Conservation (phyloP, 2,888 invertebrate species). For the Drymonia ruficornis region DNA sequence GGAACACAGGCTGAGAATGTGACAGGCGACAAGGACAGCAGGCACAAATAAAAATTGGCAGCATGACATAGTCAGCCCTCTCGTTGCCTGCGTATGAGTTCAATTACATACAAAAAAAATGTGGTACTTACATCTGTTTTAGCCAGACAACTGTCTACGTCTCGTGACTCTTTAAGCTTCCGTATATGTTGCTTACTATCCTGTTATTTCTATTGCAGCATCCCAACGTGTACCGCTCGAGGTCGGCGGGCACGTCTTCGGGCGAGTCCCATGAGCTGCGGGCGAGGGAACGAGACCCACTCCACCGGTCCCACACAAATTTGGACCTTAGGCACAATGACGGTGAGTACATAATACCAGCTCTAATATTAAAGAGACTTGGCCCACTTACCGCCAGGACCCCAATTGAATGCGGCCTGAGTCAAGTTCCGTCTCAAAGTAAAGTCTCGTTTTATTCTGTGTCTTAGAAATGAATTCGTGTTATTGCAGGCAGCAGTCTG, state of each 20-base stretch:
- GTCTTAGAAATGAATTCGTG: not conserved
- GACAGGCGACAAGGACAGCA: no score
- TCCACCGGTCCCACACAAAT: conserved; percentile 79
- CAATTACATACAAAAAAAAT: no score
- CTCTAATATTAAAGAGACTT: not conserved
- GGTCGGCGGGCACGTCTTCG: conserved; percentile 66
- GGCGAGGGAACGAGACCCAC: conserved; percentile 69
- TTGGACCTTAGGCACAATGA: conserved; percentile 71
- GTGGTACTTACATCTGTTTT: no score
- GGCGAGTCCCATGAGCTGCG: conserved; percentile 59
- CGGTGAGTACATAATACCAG: conserved; percentile 48
- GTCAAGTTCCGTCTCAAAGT: no score
- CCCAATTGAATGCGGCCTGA: not conserved
- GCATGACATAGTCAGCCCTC: no score
- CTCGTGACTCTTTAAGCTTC: no score
- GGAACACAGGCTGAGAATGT: no score
- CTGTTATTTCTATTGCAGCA: conserved; percentile 55
- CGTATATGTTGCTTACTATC: not conserved
- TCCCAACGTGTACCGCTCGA: conserved; percentile 73
- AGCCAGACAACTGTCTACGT: no score
- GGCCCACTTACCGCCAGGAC: not conserved
- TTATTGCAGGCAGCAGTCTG: conserved; percentile 59
- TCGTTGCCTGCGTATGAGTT: no score
- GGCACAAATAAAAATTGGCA: no score
- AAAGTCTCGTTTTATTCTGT: no score